A percentile compares a stretch with the other conserved stretches of the same genome.
Evolutionary conservation across 1,140 invertebrate genomes (phyloP).

Genomic region (Littorina saxatilis): DNA sequence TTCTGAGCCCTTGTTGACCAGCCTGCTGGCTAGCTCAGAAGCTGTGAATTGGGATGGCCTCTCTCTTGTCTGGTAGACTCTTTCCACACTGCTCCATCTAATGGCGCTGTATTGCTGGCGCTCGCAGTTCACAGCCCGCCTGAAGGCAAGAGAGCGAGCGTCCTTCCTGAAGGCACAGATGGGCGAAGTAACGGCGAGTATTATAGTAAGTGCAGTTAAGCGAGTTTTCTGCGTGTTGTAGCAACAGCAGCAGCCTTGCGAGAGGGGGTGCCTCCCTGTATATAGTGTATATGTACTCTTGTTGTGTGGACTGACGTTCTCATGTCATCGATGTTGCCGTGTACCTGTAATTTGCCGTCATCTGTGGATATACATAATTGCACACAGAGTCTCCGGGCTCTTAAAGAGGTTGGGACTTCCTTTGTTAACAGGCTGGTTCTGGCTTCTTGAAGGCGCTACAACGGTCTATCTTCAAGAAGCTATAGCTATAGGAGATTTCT

Average conservation of each 20-base stretch:
- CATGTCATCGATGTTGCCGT: background rate
- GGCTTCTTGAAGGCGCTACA: too few species aligned
- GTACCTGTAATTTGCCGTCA: background rate
- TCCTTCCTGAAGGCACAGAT: background rate
- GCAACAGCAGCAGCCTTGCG: slow-evolving; percentile 28
- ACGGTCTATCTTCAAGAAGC: background rate
- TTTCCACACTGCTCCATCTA: background rate
- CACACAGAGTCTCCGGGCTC: background rate
- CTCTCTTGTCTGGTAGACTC: background rate
- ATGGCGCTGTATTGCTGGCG: background rate
- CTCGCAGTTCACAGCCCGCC: background rate
- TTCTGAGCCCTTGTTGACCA: too few species aligned
- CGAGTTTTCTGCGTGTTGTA: slow-evolving; percentile 7
- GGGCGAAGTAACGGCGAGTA: too few species aligned
- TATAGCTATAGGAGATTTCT: too few species aligned
- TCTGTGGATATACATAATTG: background rate
- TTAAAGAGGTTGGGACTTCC: background rate
- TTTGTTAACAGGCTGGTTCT: too few species aligned
- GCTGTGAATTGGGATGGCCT: too few species aligned
- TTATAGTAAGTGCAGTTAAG: background rate
- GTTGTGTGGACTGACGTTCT: background rate
- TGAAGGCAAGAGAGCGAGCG: background rate
- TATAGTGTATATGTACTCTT: background rate
- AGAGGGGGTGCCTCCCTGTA: slow-evolving; percentile 24
- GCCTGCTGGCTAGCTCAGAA: too few species aligned